These are phyloP conservation scores for Phalanger gymnotis DNA, from an alignment of 2,797 vertebrate genomes.

Conservation along the genomic window DNA sequence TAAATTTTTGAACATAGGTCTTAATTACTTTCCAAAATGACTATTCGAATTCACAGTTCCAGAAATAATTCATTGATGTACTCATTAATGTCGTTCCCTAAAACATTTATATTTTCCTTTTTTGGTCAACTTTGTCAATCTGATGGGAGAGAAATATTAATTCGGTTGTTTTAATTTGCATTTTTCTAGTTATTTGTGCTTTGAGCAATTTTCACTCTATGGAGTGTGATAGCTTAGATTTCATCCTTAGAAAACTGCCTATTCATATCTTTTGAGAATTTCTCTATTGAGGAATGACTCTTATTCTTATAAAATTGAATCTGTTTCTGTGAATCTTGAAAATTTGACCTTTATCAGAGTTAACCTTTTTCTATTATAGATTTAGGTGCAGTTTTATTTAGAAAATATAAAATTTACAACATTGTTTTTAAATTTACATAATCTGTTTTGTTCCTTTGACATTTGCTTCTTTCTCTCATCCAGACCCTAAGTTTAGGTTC, in stretches of 20 bases:
- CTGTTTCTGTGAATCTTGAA: not conserved
- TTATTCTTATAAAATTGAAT: not conserved
- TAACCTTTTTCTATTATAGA: not conserved
- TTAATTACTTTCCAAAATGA: not conserved
- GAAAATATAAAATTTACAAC: not conserved
- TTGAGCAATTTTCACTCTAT: not conserved
- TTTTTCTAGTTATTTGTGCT: not conserved
- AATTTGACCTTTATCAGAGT: not conserved
- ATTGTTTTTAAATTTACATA: not conserved
- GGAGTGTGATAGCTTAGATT: not conserved
- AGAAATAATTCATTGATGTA: not conserved
- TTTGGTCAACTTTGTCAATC: not conserved
- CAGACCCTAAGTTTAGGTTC: not conserved
- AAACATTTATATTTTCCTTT: not conserved
- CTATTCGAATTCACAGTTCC: not conserved
- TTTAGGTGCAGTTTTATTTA: not conserved
- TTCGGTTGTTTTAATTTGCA: not conserved
- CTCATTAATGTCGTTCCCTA: not conserved
- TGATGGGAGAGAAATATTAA: not conserved
- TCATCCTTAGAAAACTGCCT: not conserved
- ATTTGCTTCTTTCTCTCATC: not conserved
- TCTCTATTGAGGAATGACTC: not conserved
- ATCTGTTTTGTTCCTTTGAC: not conserved
- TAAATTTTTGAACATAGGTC: not conserved
- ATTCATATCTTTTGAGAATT: not conserved